Percentiles rank a stretch among this genome's conserved stretches.
Conservation (phyloP, 1,140 invertebrate genomes). For the Zaprionus davidi region DNA sequence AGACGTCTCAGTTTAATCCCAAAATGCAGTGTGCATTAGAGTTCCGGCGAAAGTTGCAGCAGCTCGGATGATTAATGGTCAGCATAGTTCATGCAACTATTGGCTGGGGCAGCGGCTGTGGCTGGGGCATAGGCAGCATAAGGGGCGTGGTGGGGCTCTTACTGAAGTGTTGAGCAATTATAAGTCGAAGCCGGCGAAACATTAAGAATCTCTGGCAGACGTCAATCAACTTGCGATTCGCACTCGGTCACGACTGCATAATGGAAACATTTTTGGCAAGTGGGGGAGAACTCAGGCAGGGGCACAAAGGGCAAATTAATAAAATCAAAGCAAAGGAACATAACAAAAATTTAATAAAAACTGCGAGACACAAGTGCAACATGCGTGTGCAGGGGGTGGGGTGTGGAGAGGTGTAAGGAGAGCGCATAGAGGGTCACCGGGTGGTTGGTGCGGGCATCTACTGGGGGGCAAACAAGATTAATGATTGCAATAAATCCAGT, state of each 20-base stretch:
- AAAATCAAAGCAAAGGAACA: conserved; percentile 71
- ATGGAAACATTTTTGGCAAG: conserved; percentile 42
- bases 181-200: conserved; percentile 62
- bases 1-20: conserved; percentile 21
- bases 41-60: conserved; percentile 46
- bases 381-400: conserved; percentile 9
- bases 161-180: conserved; percentile 76
- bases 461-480: conserved; percentile 75
- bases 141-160: background rate
- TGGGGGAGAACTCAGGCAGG: background rate
- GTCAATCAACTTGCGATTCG: conserved; percentile 67
- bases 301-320: conserved; percentile 75
- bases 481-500: conserved; percentile 84
- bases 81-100: conserved; percentile 30
- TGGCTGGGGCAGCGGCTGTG: background rate
- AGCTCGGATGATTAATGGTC: conserved; percentile 69
- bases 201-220: conserved; percentile 72
- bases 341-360: conserved; percentile 80
- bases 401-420: background rate
- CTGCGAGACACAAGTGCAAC: conserved; percentile 45
- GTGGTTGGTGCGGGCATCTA: conserved; percentile 7
- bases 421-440: background rate
- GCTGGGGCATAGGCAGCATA: background rate
- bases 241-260: conserved; percentile 42
- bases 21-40: conserved; percentile 58